Evolutionary conservation across 2,888 invertebrate genomes (phyloP).

Genomic region (Lacanobia oleracea): DNA sequence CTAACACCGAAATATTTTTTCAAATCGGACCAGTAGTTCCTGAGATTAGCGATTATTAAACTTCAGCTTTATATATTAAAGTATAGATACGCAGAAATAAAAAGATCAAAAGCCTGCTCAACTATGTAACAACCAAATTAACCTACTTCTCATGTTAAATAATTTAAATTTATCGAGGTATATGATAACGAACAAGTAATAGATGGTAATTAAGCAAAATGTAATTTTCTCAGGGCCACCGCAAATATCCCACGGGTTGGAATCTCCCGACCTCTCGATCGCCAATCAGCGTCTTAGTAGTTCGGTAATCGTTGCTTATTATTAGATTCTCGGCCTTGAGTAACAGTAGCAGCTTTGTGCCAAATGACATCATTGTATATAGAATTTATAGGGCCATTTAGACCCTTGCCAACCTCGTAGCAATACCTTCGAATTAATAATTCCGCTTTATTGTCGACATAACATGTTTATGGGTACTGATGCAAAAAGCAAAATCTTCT

Average conservation of each 20-base stretch:
- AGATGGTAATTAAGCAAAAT: neutral
- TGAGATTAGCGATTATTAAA: too few species aligned
- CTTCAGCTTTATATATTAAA: too few species aligned
- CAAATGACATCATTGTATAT: constrained; percentile 63
- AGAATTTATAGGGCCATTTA: constrained; percentile 61
- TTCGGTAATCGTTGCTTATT: constrained; percentile 42
- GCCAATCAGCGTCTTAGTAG: constrained; percentile 34
- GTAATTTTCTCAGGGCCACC: constrained; percentile 7
- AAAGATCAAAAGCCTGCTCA: constrained; percentile 2
- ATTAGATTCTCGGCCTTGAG: constrained; percentile 54
- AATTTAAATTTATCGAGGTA: neutral
- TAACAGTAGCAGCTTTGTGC: constrained; percentile 50
- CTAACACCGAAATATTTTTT: too few species aligned
- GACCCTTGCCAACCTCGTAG: constrained; percentile 56
- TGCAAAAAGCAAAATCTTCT: constrained; percentile 26
- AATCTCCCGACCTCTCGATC: constrained; percentile 5
- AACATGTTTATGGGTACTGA: constrained; percentile 41
- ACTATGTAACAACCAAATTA: neutral
- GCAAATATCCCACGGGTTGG: neutral
- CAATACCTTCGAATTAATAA: constrained; percentile 58
- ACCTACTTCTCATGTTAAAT: neutral
- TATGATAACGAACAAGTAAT: neutral
- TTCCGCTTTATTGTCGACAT: constrained; percentile 42
- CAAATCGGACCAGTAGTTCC: too few species aligned
- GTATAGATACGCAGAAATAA: neutral